Evolutionary conservation across 2,797 vertebrate genomes (phyloP), one percentile per base, ranked within the genome.

Genomic region (Cichlasoma orientale): DNA sequence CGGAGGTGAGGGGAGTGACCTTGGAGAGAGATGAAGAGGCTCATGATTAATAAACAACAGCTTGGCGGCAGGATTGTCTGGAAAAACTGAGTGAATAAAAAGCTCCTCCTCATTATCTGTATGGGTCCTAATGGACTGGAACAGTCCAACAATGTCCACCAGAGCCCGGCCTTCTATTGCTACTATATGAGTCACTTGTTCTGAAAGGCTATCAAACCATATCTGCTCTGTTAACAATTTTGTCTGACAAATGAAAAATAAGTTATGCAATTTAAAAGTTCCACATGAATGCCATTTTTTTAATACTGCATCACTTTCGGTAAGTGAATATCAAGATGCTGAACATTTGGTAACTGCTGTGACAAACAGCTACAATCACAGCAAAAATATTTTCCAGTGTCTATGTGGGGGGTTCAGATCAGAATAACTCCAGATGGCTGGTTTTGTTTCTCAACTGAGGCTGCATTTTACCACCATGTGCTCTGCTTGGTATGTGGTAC

Each of bases 361-460:
- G 76, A 83, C 23, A 6, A 80, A 68, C 10, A 47, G 68, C 31
- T 33, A 66, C 71, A 78, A 63, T 84, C 71, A 79, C 38, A 72
- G 33, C 25, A 72, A 44, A 74, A 74, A 56, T 69, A 72, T 77
- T 77, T 78, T 19, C 18, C 56, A 3, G 55, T 44, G 21, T 63
- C 81, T 66, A 13, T 59, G 79, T 47, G 78, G 82, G 87, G 84
- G 81, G 38, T 74, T 47, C 54, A 57, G 57, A 83, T 68, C 14
- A 88, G 75, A 92, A 79, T 82, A 83, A 89, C 63, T 88, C 86
- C 85, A 91, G 88, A 91, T 90, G 86, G 78, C 56, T 77, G 66
- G 13, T 80, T 80, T 75, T 63, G 38, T 68, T 77, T 76, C 77
- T 77, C 72, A 75, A 56, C 56, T 72, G 54, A 74, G 23, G 70